Conservation (phyloP, 2,113 vertebrate genomes). For the Mustelus asterias region DNA sequence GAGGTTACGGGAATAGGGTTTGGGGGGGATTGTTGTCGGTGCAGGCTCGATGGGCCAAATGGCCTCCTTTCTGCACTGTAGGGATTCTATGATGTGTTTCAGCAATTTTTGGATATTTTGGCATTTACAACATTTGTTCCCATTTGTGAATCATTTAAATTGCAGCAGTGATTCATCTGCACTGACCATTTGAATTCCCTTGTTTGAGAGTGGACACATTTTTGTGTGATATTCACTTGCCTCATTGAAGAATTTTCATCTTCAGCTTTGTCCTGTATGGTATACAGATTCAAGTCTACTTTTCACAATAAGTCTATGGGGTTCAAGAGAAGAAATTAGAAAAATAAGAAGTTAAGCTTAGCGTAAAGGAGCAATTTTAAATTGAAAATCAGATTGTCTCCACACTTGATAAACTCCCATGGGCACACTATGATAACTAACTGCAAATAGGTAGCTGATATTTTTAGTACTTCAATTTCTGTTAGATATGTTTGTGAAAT, state of each 20-base stretch:
- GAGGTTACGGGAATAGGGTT: too few relatives aligned
- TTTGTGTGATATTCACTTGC: neutral
- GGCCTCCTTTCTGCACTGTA: too few relatives aligned
- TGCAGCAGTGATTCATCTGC: neutral
- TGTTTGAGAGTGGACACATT: neutral
- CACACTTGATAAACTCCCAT: neutral
- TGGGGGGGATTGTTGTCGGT: too few relatives aligned
- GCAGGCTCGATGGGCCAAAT: too few relatives aligned
- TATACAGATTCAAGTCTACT: neutral
- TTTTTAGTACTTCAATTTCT: neutral
- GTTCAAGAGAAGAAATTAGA: neutral
- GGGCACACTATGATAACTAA: neutral
- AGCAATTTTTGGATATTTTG: neutral
- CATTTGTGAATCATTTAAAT: neutral
- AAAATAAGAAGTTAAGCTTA: neutral
- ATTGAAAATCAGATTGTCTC: neutral
- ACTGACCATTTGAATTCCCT: neutral
- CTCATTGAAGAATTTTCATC: neutral
- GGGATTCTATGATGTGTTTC: too few relatives aligned
- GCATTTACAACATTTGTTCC: neutral
- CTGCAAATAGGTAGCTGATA: neutral
- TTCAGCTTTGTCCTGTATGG: neutral
- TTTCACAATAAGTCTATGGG: neutral
- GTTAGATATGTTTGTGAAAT: neutral
- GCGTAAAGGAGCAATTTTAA: neutral